A percentile compares a stretch with the other conserved stretches of the same genome.
These are phyloP conservation scores for Nothocercus nigrocapillus DNA, from an alignment of 2,113 vertebrate genomes.

Conservation along the genomic window DNA sequence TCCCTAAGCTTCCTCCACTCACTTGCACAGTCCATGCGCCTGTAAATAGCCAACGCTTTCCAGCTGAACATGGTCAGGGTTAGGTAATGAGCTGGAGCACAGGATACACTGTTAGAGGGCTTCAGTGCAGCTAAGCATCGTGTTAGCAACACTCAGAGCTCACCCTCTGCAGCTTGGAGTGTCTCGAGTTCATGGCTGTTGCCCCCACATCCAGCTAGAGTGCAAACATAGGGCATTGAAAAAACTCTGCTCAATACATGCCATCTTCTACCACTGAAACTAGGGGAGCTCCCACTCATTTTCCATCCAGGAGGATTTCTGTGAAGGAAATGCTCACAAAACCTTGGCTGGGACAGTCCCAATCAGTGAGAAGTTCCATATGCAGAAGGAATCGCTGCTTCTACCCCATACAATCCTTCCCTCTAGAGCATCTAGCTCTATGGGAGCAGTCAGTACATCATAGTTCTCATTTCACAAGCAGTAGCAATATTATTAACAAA, in stretches of 20 bases:
- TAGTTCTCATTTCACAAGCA: background rate
- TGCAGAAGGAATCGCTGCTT: background rate
- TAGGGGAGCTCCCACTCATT: background rate
- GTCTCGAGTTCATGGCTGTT: constrained; percentile 68
- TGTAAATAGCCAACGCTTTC: background rate
- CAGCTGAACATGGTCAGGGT: background rate
- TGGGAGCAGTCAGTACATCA: background rate
- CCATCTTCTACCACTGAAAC: background rate
- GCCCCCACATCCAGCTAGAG: constrained; percentile 69
- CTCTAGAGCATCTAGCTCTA: background rate
- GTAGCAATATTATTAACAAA: background rate
- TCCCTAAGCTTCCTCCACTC: background rate
- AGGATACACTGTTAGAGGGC: constrained; percentile 45
- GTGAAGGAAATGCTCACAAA: constrained; percentile 5
- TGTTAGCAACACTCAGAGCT: constrained; percentile 72
- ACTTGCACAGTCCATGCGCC: constrained; percentile 37
- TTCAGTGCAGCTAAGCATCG: constrained; percentile 41
- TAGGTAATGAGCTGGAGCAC: constrained; percentile 43
- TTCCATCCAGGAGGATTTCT: background rate
- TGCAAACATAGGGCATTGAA: constrained; percentile 59
- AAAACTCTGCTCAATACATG: constrained; percentile 27
- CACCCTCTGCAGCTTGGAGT: constrained; percentile 68
- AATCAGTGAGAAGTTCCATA: background rate
- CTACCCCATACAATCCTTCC: background rate
- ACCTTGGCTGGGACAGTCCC: background rate